These are phyloP conservation scores for Gymnodraco acuticeps DNA, from an alignment of 2,797 vertebrate genomes.

Conservation along the genomic window DNA sequence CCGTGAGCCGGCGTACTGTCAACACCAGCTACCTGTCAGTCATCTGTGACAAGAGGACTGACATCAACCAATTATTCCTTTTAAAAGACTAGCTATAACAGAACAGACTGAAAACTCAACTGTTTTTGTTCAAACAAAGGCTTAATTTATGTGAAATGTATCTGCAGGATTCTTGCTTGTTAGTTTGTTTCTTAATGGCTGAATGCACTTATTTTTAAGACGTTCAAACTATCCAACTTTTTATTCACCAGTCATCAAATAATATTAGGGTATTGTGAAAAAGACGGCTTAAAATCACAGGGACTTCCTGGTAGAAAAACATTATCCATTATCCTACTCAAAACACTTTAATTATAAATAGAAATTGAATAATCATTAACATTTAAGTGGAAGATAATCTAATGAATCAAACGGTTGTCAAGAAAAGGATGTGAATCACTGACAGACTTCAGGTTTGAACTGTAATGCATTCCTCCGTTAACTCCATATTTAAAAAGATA, in stretches of 20 bases:
- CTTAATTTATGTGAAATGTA: no score
- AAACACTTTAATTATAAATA: not conserved
- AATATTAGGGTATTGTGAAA: not conserved
- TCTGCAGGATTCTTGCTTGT: no score
- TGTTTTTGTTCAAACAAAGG: no score
- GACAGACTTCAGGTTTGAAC: not conserved
- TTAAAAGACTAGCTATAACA: not conserved
- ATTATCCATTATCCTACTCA: not conserved
- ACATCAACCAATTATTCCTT: not conserved
- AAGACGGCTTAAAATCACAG: not conserved
- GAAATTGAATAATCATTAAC: conserved; percentile 14
- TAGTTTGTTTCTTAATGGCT: no score
- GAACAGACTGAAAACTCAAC: no score
- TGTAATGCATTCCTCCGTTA: not conserved
- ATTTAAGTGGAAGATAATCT: not conserved
- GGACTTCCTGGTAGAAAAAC: not conserved
- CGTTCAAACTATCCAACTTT: not conserved
- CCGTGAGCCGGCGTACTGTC: conserved; percentile 19
- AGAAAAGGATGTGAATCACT: not conserved
- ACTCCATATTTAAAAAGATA: no score
- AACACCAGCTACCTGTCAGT: conserved; percentile 5
- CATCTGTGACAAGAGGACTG: not conserved
- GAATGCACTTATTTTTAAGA: no score
- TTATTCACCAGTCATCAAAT: not conserved
- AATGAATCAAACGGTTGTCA: not conserved